Evolutionary conservation across 2,797 vertebrate species (phyloP).

Genomic region (Tapera naevia): DNA sequence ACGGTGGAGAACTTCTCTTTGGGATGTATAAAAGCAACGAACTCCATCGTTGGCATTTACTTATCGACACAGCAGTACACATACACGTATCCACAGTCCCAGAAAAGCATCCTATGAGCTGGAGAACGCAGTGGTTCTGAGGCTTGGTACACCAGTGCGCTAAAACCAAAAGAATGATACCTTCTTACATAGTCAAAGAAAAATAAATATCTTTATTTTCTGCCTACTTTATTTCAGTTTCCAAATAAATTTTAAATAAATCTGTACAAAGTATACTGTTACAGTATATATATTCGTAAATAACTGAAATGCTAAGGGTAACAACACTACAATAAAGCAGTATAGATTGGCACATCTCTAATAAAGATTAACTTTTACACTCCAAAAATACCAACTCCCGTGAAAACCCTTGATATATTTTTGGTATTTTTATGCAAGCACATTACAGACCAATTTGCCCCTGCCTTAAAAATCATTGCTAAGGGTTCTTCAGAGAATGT

Average conservation of each 20-base stretch:
- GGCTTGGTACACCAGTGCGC: constrained; percentile 67
- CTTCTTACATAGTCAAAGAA: constrained; percentile 82
- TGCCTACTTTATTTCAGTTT: constrained; percentile 83
- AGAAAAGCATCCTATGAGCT: constrained; percentile 69
- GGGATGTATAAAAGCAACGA: constrained; percentile 63
- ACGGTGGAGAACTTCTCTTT: constrained; percentile 59
- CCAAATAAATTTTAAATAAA: constrained; percentile 82
- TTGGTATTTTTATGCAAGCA: constrained; percentile 74
- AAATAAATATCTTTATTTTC: constrained; percentile 85
- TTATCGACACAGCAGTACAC: constrained; percentile 62
- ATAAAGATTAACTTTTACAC: constrained; percentile 82
- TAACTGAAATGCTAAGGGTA: constrained; percentile 79
- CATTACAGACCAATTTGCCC: constrained; percentile 65
- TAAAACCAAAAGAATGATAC: constrained; percentile 80
- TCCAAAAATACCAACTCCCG: constrained; percentile 65
- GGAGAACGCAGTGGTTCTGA: constrained; percentile 68
- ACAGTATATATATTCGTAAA: constrained; percentile 81
- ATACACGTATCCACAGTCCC: constrained; percentile 57
- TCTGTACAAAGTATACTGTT: constrained; percentile 85
- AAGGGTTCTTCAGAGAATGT: constrained; percentile 58
- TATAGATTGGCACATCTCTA: constrained; percentile 82
- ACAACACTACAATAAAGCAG: constrained; percentile 82
- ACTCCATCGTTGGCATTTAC: constrained; percentile 66
- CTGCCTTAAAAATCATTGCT: constrained; percentile 52
- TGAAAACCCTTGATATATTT: constrained; percentile 67